Conservation (phyloP, 2,888 invertebrate genomes). For the Bruchidius siliquastri region DNA sequence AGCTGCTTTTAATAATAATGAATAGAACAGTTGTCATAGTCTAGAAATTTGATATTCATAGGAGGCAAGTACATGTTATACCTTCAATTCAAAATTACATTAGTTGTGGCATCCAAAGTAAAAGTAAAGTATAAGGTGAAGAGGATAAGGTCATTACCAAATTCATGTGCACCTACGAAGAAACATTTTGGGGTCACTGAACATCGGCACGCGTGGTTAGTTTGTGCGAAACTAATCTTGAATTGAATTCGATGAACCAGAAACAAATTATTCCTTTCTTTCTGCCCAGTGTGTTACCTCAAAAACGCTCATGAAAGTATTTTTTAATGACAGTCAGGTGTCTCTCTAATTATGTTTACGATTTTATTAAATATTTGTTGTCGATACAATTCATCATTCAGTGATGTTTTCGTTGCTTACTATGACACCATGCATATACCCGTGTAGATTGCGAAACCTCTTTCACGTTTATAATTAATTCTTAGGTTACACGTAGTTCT, state of each 20-base stretch:
- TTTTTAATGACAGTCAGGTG: neutral
- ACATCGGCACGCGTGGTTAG: neutral
- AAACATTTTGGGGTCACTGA: neutral
- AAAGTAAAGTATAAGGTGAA: neutral
- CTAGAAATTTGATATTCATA: too few species aligned
- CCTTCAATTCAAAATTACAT: too few species aligned
- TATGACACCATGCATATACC: neutral
- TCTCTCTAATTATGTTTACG: neutral
- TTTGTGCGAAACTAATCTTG: neutral
- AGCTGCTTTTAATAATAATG: too few species aligned
- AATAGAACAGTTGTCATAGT: too few species aligned
- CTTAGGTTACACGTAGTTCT: neutral
- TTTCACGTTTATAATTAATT: neutral
- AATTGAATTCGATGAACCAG: neutral
- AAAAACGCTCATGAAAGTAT: too few species aligned
- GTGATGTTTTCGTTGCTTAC: neutral
- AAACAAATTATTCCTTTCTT: neutral
- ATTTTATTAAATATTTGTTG: neutral
- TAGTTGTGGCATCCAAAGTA: too few species aligned
- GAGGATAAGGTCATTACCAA: neutral
- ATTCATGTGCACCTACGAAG: neutral
- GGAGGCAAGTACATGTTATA: too few species aligned
- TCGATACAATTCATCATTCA: neutral
- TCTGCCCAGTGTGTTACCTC: too few species aligned
- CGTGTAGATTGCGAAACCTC: neutral